Conservation (phyloP, 2,888 invertebrate genomes). For the Xylota segnis region DNA sequence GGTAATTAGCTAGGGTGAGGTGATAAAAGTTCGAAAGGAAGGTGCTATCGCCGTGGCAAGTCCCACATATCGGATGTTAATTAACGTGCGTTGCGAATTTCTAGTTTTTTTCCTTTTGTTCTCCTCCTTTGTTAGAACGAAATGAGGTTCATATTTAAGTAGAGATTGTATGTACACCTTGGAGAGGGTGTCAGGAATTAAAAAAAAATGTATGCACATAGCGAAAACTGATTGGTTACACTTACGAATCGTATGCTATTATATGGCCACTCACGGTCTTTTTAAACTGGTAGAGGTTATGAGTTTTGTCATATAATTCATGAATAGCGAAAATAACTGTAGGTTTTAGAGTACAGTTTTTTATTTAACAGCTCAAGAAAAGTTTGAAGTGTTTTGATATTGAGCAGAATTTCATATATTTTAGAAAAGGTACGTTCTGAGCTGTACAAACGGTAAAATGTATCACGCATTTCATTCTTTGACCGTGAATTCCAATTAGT, state of each 20-base stretch:
- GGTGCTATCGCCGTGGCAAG: constrained; percentile 18
- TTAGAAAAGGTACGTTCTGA: too few relatives aligned
- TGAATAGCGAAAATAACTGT: background rate
- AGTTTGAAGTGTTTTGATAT: background rate
- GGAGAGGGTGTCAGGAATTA: background rate
- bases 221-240: background rate
- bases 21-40: constrained; percentile 57
- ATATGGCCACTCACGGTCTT: background rate
- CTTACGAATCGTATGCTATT: background rate
- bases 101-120: background rate
- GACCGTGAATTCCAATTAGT: too few relatives aligned
- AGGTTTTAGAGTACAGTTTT: background rate
- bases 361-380: background rate
- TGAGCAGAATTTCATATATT: too few relatives aligned
- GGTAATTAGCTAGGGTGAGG: constrained; percentile 56
- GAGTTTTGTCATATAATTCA: background rate
- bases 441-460: too few relatives aligned
- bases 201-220: background rate
- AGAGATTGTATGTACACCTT: background rate
- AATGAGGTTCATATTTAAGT: constrained; percentile 1
- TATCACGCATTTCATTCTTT: too few relatives aligned
- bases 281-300: too few relatives aligned
- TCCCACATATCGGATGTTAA: constrained; percentile 35
- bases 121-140: background rate
- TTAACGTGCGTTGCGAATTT: constrained; percentile 43